Evolutionary conservation across 2,888 invertebrate species (phyloP), one percentile per base, ranked within the genome.

Genomic region (Spicauda simplicius): DNA sequence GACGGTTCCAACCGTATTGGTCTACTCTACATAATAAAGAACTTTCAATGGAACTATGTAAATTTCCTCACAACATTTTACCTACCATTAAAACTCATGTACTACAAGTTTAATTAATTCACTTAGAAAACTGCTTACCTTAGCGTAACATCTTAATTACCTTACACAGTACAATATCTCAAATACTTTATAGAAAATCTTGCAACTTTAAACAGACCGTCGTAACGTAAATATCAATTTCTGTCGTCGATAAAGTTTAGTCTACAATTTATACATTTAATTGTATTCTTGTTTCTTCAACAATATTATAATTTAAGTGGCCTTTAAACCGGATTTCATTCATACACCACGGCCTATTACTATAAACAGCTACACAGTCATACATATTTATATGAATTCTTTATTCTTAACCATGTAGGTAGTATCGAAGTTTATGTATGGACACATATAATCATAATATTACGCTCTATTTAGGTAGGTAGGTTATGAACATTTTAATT

Each of bases 261-360:
- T 59, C 41, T 19, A 48, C 58, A 53, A 37, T 37, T 61, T 20
- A 61, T 37, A 19, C 19, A 52, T 60, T 41, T 62, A 18, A 62
- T 54, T 62, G 54, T 62, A 45, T 62, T 55, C 62, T 54, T 62
- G 61, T 62, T 53, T 54, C 37, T 54, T 6, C 33, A 30, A 30
- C 30, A 30, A 30, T 30, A 59, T 65, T 66, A 59, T 55, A 59
- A 66, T 66, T 66, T 60, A 41, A 55, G 55, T 54, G 33, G 45
- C 48, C 37, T 19, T 48, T 41, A 41, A 66, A 66, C 65, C 65
- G 59, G 65, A 60, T 66, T 66, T 66, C 65, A 60, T 66, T 66
- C 65, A 66, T 55, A 66, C 54, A 55, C 41, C 45, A 41, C 66
- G 66, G 60, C 66, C 66, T 66, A 60, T 60, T 60, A 60, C 54